Evolutionary conservation across 1,140 invertebrate genomes (phyloP), one percentile per base, ranked within the genome.

Genomic region (Propsilocerus akamusi): DNA sequence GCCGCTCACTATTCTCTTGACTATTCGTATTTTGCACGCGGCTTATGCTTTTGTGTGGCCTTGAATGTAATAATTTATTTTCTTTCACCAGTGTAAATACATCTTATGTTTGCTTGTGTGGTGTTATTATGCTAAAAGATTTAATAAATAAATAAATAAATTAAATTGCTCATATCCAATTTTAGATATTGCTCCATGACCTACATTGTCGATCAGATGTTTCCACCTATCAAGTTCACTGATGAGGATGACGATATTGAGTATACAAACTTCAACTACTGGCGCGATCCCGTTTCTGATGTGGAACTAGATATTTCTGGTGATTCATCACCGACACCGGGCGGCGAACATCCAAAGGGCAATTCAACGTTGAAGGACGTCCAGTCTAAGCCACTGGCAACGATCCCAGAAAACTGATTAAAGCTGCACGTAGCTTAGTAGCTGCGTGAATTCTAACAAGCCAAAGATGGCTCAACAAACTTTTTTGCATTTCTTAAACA

Each of bases 201-300:
- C 53, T 82, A 87, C 67, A 80, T 95, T 51, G 90, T 91, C 34
- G 92, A 97, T 70, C 89, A 95, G 68, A 77, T 96, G 63, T 97
- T 95, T 65, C 93, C 93, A 51, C 76, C 74, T 17, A 73, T 75
- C 53, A 54, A 60, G 12, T 24, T 37, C 11, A 59, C 60, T 49
- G 69, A 72, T 41, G 75, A 76, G 55, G 81, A 84, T 51, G 74
- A 75, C 4, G 76, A 77, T 22, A 81, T 81, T 57, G 89, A 94
- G 62, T 96, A 82, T 68, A 90, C 83, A 48, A 79, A 83, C 55
- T 92, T 92, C 59, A 80, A 82, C 51, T 97, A 86, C 66, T 97
- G 93, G 92, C 76, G 89, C 49, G 80, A 89, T 51, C 90, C 91
- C 7, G 75, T 95, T 55, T 76, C 75, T 22, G 61, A 64, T 22